Evolutionary conservation across 1,140 invertebrate genomes (phyloP).

Genomic region (Chionoecetes opilio): DNA sequence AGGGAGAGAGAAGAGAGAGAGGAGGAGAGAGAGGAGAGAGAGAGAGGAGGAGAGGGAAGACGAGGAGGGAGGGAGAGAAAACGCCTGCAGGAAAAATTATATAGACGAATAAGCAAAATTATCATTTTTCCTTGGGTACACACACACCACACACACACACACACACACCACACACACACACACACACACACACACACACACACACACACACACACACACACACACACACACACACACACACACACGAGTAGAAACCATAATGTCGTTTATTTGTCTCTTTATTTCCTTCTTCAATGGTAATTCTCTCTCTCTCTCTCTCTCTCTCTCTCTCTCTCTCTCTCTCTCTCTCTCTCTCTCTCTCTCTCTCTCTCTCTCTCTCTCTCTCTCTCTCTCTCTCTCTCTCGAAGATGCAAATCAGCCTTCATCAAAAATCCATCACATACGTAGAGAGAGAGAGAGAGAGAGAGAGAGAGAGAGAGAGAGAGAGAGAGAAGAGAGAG

Average conservation of each 20-base stretch:
- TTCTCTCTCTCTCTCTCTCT: neutral
- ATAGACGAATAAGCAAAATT: neutral
- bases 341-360: neutral
- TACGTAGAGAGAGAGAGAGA: no score
- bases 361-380: neutral
- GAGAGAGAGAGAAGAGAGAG: no score
- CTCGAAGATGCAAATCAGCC: neutral
- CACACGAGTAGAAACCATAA: neutral
- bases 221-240: constrained; percentile 45
- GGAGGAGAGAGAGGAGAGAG: neutral
- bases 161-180: neutral
- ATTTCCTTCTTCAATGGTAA: no score
- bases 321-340: no score
- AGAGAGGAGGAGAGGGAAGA: neutral
- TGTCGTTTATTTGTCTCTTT: neutral
- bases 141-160: neutral
- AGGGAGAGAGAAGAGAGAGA: neutral
- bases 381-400: constrained; percentile 8
- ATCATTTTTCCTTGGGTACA: no score
- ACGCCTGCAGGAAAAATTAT: neutral
- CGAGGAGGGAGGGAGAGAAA: neutral
- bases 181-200: neutral
- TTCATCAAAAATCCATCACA: no score
- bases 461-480: no score
- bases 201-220: constrained; percentile 49